Evolutionary conservation across 2,113 vertebrate genomes (phyloP).

Genomic region (Sminthopsis crassicaudata): DNA sequence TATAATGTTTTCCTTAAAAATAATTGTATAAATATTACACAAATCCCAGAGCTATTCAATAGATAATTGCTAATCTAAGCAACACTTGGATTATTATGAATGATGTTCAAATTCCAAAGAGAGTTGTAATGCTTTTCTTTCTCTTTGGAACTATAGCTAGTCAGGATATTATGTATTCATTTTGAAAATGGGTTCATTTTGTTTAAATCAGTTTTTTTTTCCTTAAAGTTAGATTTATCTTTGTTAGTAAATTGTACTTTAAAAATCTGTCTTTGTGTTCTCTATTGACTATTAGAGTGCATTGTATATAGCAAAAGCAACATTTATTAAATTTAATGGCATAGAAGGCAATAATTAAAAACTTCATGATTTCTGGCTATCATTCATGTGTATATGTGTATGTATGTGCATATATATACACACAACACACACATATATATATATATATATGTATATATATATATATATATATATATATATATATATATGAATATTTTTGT

Average conservation of each 20-base stretch:
- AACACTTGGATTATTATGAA: not conserved
- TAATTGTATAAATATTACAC: not conserved
- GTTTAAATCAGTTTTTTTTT: not conserved
- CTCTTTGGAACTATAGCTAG: not conserved
- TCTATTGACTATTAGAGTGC: not conserved
- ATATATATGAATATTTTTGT: too few species aligned
- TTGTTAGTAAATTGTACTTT: not conserved
- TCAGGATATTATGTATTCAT: not conserved
- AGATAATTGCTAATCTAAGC: not conserved
- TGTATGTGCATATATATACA: not conserved
- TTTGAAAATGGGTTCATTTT: not conserved
- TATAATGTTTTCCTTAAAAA: not conserved
- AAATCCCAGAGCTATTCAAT: not conserved
- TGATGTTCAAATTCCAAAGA: not conserved
- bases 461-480: too few species aligned
- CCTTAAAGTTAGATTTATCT: not conserved
- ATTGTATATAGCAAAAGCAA: not conserved
- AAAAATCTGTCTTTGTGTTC: not conserved
- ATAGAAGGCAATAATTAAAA: not conserved
- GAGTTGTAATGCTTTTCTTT: not conserved
- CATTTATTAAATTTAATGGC: not conserved
- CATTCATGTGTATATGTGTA: not conserved
- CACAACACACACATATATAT: too few species aligned
- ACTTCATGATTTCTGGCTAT: not conserved
- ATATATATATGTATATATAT: too few species aligned